These are phyloP conservation scores for Pseudochirops cupreus DNA, from an alignment of 2,797 vertebrate species.

Conservation along the genomic window DNA sequence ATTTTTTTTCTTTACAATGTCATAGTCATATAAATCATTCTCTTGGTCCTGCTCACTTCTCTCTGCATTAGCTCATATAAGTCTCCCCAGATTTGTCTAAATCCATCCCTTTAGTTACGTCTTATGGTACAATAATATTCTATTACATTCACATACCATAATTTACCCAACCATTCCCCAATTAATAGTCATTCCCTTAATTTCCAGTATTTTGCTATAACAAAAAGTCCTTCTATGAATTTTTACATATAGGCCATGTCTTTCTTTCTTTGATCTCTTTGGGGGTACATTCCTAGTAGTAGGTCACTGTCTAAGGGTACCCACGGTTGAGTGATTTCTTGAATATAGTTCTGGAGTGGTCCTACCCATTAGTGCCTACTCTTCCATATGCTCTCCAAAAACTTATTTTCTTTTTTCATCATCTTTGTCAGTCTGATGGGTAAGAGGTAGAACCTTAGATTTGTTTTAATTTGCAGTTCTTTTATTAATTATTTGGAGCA, in stretches of 20 bases:
- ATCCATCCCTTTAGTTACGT: not conserved
- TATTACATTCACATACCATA: not conserved
- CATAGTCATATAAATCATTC: not conserved
- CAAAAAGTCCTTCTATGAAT: not conserved
- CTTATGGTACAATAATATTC: not conserved
- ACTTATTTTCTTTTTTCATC: not conserved
- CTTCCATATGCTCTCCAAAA: not conserved
- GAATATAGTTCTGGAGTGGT: not conserved
- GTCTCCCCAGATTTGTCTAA: not conserved
- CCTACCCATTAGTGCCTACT: not conserved
- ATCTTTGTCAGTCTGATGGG: not conserved
- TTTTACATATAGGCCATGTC: not conserved
- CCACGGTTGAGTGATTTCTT: not conserved
- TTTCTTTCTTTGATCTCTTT: not conserved
- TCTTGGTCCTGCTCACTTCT: not conserved
- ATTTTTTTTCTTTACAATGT: not conserved
- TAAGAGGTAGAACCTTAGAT: not conserved
- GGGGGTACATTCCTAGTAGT: not conserved
- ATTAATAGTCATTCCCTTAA: not conserved
- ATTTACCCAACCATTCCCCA: not conserved
- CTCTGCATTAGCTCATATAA: not conserved
- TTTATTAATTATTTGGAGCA: not conserved
- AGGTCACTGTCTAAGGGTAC: not conserved
- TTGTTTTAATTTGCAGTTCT: not conserved
- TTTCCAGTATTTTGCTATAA: not conserved